These are phyloP conservation scores for Chrysochloris asiatica DNA, from an alignment of 2,113 vertebrate species.

Conservation along the genomic window DNA sequence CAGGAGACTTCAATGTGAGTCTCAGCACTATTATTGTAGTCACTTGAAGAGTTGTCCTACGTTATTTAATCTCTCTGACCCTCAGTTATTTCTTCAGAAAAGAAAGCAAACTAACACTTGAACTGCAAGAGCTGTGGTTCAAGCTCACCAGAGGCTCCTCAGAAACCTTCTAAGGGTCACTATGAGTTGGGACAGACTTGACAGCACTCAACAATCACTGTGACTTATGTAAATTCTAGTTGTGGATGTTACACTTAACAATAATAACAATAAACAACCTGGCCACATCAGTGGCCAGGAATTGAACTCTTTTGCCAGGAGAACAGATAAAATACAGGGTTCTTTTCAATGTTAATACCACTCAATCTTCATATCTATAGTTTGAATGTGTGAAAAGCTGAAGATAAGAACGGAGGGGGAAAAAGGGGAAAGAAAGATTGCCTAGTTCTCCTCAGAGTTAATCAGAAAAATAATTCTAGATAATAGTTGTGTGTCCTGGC, in stretches of 20 bases:
- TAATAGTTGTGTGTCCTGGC: not conserved
- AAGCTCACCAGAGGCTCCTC: no score
- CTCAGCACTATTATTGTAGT: no score
- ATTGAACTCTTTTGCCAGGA: conserved; percentile 18
- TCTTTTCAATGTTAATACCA: conserved; percentile 31
- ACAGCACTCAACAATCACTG: no score
- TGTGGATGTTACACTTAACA: not conserved
- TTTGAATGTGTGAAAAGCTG: not conserved
- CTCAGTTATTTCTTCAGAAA: no score
- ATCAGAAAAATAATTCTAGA: conserved; percentile 4
- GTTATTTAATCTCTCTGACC: no score
- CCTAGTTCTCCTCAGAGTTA: conserved; percentile 19
- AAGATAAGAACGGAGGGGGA: not conserved
- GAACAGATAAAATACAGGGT: not conserved
- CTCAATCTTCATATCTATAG: not conserved
- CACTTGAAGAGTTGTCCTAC: no score
- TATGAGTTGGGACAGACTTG: no score
- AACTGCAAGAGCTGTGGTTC: no score
- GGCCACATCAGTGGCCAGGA: not conserved
- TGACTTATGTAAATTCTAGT: not conserved
- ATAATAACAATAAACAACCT: not conserved
- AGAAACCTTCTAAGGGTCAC: no score
- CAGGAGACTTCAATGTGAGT: no score
- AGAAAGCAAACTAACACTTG: no score
- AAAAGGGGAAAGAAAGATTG: not conserved